A percentile compares a stretch with the other conserved stretches of the same genome.
Evolutionary conservation across 2,797 vertebrate genomes (phyloP).

Genomic region (Pogoniulus pusillus): DNA sequence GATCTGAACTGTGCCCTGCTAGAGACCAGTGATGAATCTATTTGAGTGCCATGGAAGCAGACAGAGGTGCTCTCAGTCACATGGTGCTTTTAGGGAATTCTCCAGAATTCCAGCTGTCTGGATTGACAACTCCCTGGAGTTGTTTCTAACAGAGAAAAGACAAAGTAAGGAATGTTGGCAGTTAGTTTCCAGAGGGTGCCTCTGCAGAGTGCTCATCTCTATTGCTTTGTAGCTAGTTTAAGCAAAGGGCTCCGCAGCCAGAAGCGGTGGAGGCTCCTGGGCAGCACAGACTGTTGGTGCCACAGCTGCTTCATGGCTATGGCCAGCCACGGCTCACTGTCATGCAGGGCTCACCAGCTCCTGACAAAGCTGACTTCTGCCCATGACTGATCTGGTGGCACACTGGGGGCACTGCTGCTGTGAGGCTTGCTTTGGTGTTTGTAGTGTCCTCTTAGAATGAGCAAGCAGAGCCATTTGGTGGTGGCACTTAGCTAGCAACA

Average conservation of each 20-base stretch:
- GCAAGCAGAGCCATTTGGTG: not conserved
- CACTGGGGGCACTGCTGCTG: not conserved
- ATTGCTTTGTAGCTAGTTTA: not conserved
- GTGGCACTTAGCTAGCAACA: not conserved
- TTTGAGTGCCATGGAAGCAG: slow-evolving; percentile 32
- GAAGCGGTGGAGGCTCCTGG: not conserved
- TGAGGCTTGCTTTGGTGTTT: not conserved
- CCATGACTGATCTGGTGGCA: not conserved
- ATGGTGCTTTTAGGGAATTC: slow-evolving; percentile 8
- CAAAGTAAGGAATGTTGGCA: not conserved
- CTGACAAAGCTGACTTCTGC: not conserved
- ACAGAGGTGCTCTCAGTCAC: slow-evolving; percentile 11
- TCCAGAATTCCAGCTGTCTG: slow-evolving; percentile 41
- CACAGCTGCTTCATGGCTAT: not conserved
- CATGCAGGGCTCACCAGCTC: not conserved
- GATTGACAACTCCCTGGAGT: not conserved
- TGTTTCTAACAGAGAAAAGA: slow-evolving; percentile 12
- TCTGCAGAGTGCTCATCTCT: not conserved
- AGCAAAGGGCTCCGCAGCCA: too few relatives aligned
- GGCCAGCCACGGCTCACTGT: not conserved
- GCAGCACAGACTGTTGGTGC: not conserved
- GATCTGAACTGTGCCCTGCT: slow-evolving; percentile 26
- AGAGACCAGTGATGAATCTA: slow-evolving; percentile 29
- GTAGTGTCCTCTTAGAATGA: not conserved
- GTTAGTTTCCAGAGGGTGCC: not conserved